phyloP scores from a whole-genome alignment of 2,113 vertebrate species.

The Leucoraja erinaceus region DNA sequence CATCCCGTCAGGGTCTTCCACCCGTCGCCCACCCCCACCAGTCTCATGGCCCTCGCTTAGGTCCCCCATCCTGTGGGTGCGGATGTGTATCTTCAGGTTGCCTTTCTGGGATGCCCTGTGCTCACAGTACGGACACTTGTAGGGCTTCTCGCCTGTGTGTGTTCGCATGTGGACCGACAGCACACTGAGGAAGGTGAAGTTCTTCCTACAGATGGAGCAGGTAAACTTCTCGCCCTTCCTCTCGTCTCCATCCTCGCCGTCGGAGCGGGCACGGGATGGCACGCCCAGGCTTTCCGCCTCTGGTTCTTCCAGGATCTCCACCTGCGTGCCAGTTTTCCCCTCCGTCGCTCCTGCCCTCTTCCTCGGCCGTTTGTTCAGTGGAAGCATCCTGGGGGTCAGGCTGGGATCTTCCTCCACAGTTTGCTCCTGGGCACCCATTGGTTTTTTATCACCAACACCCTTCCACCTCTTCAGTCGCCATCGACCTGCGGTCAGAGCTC shows the following conservation, averaged over 20 bases:
- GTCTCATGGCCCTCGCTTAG: conserved; percentile 70
- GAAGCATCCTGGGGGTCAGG: background rate
- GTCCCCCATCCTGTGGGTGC: conserved; percentile 81
- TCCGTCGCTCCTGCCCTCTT: conserved; percentile 57
- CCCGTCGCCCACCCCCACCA: conserved; percentile 60
- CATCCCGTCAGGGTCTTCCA: conserved; percentile 65
- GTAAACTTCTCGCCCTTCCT: conserved; percentile 66
- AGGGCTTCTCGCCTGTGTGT: conserved; percentile 88
- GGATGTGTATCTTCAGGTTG: conserved; percentile 90
- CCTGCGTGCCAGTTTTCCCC: conserved; percentile 56
- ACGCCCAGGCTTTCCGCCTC: conserved; percentile 41
- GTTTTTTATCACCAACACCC: background rate
- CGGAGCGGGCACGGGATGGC: conserved; percentile 46
- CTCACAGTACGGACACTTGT: conserved; percentile 91
- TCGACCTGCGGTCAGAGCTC: background rate
- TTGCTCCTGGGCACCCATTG: conserved; percentile 8
- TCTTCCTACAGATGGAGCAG: conserved; percentile 84
- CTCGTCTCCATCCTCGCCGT: conserved; percentile 54
- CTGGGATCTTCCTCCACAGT: background rate
- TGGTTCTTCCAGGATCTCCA: conserved; percentile 60
- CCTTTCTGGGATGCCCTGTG: conserved; percentile 92
- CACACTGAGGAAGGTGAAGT: conserved; percentile 91
- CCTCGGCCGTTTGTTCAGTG: background rate
- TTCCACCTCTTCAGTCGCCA: background rate
- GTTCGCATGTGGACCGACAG: conserved; percentile 92